Percentiles rank a stretch among this genome's conserved stretches.
Evolutionary conservation across 2,888 invertebrate genomes (phyloP).

Genomic region (Epirrhoe alternata): DNA sequence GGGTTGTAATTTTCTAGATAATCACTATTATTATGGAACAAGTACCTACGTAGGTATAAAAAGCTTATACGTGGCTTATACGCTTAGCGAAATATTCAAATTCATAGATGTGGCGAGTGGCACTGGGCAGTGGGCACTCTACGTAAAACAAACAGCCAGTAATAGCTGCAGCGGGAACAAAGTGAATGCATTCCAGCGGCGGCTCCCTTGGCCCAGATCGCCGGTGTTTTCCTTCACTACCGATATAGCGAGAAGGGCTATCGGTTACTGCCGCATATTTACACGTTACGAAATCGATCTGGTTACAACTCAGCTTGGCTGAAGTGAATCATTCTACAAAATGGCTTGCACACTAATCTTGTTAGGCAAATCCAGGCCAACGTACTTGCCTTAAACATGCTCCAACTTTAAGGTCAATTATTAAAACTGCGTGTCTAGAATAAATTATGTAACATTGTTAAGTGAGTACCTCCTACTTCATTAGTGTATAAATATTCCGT

Average conservation of each 20-base stretch:
- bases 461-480: background rate
- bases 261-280: conserved; percentile 19
- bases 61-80: no score
- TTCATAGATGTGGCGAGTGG: background rate
- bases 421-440: background rate
- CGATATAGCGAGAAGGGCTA: conserved; percentile 27
- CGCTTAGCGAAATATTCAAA: background rate
- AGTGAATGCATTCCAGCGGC: conserved; percentile 31
- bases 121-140: background rate
- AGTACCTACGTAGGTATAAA: no score
- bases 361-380: background rate
- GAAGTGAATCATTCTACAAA: background rate
- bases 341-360: background rate
- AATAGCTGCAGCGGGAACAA: conserved; percentile 31
- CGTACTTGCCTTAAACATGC: background rate
- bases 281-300: conserved; percentile 22
- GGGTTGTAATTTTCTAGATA: no score
- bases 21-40: no score
- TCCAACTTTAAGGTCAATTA: background rate
- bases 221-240: conserved; percentile 24
- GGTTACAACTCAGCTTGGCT: conserved; percentile 10
- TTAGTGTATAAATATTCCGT: background rate
- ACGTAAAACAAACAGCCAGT: conserved; percentile 27
- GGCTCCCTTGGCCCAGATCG: conserved; percentile 33
- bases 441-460: background rate